Base-by-base conservation (phyloP, 2,888 invertebrate genomes). In the Mayetiola destructor region DNA sequence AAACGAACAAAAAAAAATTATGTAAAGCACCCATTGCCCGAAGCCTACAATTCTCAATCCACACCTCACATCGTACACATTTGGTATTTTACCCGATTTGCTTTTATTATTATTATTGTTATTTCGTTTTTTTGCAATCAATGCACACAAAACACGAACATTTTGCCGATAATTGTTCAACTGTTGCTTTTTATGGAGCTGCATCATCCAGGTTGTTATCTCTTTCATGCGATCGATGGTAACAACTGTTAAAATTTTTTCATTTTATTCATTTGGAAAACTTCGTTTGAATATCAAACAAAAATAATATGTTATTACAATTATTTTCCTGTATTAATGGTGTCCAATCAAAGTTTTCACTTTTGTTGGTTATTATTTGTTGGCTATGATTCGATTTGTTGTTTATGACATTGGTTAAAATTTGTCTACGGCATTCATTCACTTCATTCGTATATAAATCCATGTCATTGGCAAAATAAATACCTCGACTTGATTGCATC, bases 391-490 rank as follows among this genome's bases (percentile, higher is more conserved):
- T 48, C 48, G 27, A 9, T 27, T 14, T n/a, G 3, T 1, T 27
- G 23, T 21, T 42, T 21, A 42, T 14, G 21, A 16, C 4, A n/a
- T 2, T n/a, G 27, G 36, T 14, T 36, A n/a, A 10, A 21, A 4
- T 21, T 23, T n/a, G 6, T 27, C 3, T 9, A n/a, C 48, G 27
- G n/a, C 5, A 21, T 23, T 53, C 14, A 23, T 52, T 29, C 52
- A 32, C 30, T 12, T 21, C 20, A 20, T 57, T 42, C 14, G 23
- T 18, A 27, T 48, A 48, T n/a, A 58, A 23, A 27, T 58, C 36
- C 21, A 58, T 48, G 20, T 58, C 58, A 30, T 16, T n/a, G 6
- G 40, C 32, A 48, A 58, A 58, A 23, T 55, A 48, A 16, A 35
- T 3, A n/a, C 40, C n/a, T 23, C 20, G 30, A 35, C 55, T 55